Evolutionary conservation across 35 echinoderm and acorn worm species (phyloP).

Genomic region (Diadema setosum): DNA sequence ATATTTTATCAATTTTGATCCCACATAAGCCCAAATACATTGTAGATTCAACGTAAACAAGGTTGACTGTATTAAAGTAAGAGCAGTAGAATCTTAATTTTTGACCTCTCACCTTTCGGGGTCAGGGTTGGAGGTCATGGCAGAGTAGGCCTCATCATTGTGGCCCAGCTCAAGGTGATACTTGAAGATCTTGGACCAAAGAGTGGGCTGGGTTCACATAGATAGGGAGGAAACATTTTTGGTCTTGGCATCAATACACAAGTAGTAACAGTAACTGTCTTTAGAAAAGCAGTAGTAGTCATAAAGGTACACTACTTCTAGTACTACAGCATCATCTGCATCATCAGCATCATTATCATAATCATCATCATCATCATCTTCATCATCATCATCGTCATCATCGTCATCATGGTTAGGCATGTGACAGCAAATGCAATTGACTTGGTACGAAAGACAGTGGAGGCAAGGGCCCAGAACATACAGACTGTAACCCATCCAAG

Average conservation of each 20-base stretch:
- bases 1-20: too few species aligned
- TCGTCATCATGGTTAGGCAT: not conserved
- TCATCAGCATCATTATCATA: not conserved
- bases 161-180: conserved; percentile 91
- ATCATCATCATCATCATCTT: not conserved
- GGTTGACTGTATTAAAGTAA: not conserved
- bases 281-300: too few species aligned
- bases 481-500: too few species aligned
- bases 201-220: conserved; percentile 45
- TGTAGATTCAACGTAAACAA: not conserved
- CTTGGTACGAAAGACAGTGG: too few species aligned
- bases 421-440: too few species aligned
- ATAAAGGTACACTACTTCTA: too few species aligned
- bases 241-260: not conserved
- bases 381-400: not conserved
- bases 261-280: not conserved
- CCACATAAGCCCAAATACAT: too few species aligned
- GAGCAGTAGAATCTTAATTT: too few species aligned
- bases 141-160: conserved; percentile 84
- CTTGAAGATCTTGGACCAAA: conserved; percentile 98
- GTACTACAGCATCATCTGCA: too few species aligned
- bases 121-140: conserved; percentile 92
- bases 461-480: too few species aligned
- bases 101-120: conserved; percentile 78
- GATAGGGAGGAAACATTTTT: not conserved